These are phyloP conservation scores for Meloidogyne hapla DNA, from an alignment of 1,140 invertebrate genomes.

Conservation along the genomic window DNA sequence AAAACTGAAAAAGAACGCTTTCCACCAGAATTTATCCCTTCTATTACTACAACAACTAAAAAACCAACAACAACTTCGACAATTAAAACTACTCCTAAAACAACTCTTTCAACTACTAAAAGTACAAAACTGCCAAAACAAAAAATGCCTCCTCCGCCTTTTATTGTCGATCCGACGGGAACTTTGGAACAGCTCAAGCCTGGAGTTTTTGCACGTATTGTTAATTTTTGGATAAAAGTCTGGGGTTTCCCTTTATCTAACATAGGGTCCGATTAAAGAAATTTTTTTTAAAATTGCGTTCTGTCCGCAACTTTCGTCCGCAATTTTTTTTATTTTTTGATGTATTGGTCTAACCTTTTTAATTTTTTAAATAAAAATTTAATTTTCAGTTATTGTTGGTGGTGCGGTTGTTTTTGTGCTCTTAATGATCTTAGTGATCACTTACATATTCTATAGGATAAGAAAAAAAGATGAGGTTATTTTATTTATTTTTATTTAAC, in stretches of 20 bases:
- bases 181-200: slow-evolving; percentile 27
- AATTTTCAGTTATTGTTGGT: slow-evolving; percentile 20
- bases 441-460: slow-evolving; percentile 26
- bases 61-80: not conserved
- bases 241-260: too few species aligned
- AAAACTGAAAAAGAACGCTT: not conserved
- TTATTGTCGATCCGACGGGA: slow-evolving; percentile 13
- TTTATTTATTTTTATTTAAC: not conserved
- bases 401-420: slow-evolving; percentile 20
- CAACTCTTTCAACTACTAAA: not conserved
- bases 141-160: slow-evolving; percentile 5
- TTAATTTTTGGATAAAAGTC: not conserved
- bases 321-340: too few species aligned
- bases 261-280: too few species aligned
- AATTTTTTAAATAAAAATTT: not conserved
- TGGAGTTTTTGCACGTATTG: slow-evolving; percentile 23
- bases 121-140: not conserved
- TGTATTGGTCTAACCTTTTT: not conserved
- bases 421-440: slow-evolving; percentile 16
- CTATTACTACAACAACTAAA: not conserved
- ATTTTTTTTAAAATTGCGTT: too few species aligned
- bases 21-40: not conserved
- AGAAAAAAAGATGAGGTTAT: slow-evolving; percentile 20
- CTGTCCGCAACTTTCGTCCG: too few species aligned
- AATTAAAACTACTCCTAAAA: not conserved